phyloP scores from a whole-genome alignment of 1,140 invertebrate genomes.

The Heliconius hewitsoni region DNA sequence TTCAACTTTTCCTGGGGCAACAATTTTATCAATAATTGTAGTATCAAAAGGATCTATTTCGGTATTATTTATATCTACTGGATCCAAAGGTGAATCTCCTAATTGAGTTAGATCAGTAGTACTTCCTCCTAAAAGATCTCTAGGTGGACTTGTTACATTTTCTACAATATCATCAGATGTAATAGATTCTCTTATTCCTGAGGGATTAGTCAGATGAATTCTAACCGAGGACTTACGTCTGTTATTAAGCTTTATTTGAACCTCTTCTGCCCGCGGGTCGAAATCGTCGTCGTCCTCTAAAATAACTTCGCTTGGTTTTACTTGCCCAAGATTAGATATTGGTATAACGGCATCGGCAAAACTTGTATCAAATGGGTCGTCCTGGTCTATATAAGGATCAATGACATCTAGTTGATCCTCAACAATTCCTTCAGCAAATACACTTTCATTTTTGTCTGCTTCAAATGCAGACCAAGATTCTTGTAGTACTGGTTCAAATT shows the following conservation, averaged over 20 bases:
- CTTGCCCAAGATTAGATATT: slow-evolving; percentile 64
- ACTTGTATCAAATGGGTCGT: slow-evolving; percentile 93
- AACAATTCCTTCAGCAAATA: slow-evolving; percentile 89
- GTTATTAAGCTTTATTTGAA: slow-evolving; percentile 71
- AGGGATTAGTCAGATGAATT: slow-evolving; percentile 82
- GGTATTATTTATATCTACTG: slow-evolving; percentile 81
- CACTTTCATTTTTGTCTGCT: slow-evolving; percentile 91
- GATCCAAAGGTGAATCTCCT: slow-evolving; percentile 86
- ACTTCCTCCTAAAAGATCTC: slow-evolving; percentile 88
- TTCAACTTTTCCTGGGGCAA: slow-evolving; percentile 88
- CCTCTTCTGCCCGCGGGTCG: slow-evolving; percentile 85
- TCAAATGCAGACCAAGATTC: slow-evolving; percentile 84
- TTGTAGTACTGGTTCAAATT: slow-evolving; percentile 71
- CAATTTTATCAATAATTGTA: slow-evolving; percentile 86
- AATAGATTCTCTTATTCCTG: slow-evolving; percentile 78
- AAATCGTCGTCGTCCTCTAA: slow-evolving; percentile 86
- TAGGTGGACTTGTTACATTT: slow-evolving; percentile 61
- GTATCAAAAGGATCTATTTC: slow-evolving; percentile 94
- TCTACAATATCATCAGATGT: slow-evolving; percentile 75
- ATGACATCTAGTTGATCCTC: slow-evolving; percentile 74
- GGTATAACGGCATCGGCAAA: slow-evolving; percentile 90
- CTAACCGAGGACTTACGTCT: slow-evolving; percentile 81
- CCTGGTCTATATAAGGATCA: slow-evolving; percentile 68
- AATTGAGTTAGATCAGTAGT: slow-evolving; percentile 89
- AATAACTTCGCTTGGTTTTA: slow-evolving; percentile 82